These are phyloP conservation scores for Belgica antarctica DNA, from an alignment of 2,888 invertebrate genomes.

Conservation along the genomic window DNA sequence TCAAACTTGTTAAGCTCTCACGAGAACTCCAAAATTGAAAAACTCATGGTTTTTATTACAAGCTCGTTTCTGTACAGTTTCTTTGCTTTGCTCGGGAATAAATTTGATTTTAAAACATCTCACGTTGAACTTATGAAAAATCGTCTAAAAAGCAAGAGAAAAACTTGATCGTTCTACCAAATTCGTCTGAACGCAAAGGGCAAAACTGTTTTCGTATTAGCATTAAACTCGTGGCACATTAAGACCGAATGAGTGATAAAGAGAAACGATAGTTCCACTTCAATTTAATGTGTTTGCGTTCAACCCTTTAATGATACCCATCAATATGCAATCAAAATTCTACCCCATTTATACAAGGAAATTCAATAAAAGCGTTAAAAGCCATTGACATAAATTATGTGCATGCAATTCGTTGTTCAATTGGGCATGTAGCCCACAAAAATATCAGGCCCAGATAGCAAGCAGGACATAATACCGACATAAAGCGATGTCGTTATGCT, in stretches of 20 bases:
- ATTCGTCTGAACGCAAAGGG: no score
- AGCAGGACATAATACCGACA: no score
- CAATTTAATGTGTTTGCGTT: background rate
- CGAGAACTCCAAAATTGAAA: slow-evolving; percentile 6
- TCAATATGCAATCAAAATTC: slow-evolving; percentile 13
- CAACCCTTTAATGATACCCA: background rate
- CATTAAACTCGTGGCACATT: background rate
- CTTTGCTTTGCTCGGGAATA: background rate
- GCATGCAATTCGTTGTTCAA: slow-evolving; percentile 5
- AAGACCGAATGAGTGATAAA: no score
- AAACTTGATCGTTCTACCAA: background rate
- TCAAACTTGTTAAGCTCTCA: slow-evolving; percentile 11
- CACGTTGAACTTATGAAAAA: slow-evolving; percentile 19
- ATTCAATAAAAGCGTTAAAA: slow-evolving; percentile 4
- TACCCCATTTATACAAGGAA: background rate
- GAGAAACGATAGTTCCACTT: no score
- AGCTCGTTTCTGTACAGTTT: background rate
- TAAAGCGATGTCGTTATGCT: background rate
- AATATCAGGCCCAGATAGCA: background rate
- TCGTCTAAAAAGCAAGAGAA: no score
- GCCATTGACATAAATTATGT: background rate
- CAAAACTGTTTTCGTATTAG: background rate
- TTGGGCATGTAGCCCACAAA: background rate
- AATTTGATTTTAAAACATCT: slow-evolving; percentile 9
- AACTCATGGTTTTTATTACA: background rate